phyloP scores from a whole-genome alignment of 2,113 vertebrate genomes.

The Hydrochoerus hydrochaeris region DNA sequence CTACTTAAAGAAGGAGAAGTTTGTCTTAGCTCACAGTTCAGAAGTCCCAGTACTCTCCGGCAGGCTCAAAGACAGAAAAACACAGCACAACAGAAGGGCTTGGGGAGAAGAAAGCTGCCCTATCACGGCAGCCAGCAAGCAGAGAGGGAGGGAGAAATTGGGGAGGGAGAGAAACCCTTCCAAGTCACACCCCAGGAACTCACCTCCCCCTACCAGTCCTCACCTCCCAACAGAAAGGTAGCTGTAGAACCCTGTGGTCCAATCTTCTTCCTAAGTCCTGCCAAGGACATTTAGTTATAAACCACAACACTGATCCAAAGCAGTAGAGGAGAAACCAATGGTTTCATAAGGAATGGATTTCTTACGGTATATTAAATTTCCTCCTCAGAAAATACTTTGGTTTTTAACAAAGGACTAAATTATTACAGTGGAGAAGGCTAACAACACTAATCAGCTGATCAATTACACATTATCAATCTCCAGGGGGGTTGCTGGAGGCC shows the following conservation, averaged over 20 bases:
- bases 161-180: not conserved
- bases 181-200: not conserved
- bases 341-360: not conserved
- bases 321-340: not conserved
- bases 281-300: not conserved
- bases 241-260: not conserved
- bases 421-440: not conserved
- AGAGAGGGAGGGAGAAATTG: not conserved
- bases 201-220: not conserved
- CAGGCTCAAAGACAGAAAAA: not conserved
- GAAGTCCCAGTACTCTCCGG: not conserved
- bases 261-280: not conserved
- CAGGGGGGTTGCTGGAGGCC: too few species aligned
- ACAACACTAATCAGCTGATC: not conserved
- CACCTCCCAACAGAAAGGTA: not conserved
- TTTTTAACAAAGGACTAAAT: constrained; percentile 3
- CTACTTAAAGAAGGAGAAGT: not conserved
- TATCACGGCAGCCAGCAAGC: not conserved
- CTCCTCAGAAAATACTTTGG: not conserved
- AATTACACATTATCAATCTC: not conserved
- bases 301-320: not conserved
- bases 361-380: not conserved
- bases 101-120: not conserved
- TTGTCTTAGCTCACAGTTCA: not conserved
- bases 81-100: not conserved